phyloP scores from a whole-genome alignment of 2,888 invertebrate species.

The Erebia palarica region DNA sequence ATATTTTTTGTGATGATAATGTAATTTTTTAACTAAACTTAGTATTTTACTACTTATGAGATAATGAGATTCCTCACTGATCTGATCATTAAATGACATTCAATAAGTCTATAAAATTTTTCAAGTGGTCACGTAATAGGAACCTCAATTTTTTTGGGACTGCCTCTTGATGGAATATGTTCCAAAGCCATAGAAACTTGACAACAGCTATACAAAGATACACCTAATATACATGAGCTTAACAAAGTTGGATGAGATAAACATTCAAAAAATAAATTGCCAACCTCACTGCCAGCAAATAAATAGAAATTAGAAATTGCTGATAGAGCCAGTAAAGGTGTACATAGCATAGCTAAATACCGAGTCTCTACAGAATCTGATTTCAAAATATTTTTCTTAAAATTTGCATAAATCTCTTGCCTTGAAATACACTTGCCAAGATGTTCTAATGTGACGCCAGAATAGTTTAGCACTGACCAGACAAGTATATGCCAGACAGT shows the following conservation, averaged over 20 bases:
- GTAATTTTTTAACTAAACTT: too few relatives aligned
- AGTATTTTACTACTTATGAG: too few relatives aligned
- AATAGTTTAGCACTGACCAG: conserved; percentile 94
- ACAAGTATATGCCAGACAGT: conserved; percentile 88
- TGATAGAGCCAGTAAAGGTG: conserved; percentile 90
- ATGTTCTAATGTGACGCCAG: conserved; percentile 89
- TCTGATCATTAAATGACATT: background rate
- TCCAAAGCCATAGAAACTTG: conserved; percentile 73
- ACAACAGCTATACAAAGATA: conserved; percentile 70
- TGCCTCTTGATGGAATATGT: conserved; percentile 65
- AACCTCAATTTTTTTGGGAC: conserved; percentile 1
- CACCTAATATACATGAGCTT: conserved; percentile 57
- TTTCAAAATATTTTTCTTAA: conserved; percentile 65
- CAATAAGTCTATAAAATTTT: background rate
- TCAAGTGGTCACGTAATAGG: background rate
- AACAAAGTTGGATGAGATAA: conserved; percentile 69
- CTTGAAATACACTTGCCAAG: conserved; percentile 77
- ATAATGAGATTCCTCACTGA: background rate
- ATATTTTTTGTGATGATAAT: conserved; percentile 2
- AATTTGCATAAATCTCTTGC: conserved; percentile 68
- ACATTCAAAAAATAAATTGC: conserved; percentile 86
- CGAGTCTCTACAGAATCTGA: conserved; percentile 79
- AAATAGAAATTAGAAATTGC: conserved; percentile 94
- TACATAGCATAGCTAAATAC: conserved; percentile 85
- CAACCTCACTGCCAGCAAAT: conserved; percentile 89